Base-by-base conservation (phyloP, 2,113 vertebrate genomes). In the Atractosteus spatula region DNA sequence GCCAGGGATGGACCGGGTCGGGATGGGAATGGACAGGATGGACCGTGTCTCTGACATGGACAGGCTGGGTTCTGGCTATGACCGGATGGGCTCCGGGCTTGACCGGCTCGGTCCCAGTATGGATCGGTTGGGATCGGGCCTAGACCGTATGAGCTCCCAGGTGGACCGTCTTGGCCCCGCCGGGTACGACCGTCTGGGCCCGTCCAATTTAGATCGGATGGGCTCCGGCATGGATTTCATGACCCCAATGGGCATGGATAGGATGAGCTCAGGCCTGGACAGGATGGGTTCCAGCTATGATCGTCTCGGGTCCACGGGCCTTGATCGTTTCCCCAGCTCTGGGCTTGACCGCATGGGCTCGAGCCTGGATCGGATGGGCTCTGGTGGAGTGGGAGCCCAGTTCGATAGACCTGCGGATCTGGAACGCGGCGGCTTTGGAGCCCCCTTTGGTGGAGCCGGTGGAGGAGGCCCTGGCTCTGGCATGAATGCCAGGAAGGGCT, bases 281-380 rank as follows among this genome's bases (percentile, higher is more conserved):
- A 81, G 83, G 41, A 76, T 83, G 73, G 78, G 81, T 42, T 72
- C 80, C 1, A 74, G 67, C 55, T 75, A 89, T 10, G 73, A 92
- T 0, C 90, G 93, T 66, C 91, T 91, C 55, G 91, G 91, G 17
- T 81, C 89, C 3, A 73, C 88, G 0, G 83, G 68, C 14, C 41
- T 64, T 7, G 62, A 64, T 17, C 62, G 41, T 17, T 16, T 64
- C 13, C 47, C 47, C 47, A 91, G 91, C 0, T 88, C 93, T 0
- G 91, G 94, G 41, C 88, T 98, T 55, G 95, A 96, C 76, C 89
- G 91, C 66, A 91, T 93, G 91, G 93, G 91, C 3, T 92, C 95
- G 1, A 92, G 91, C 14, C 94, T 99, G 80, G 96, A 98, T 74
- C 92, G 95, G 7, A 97, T 98, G 95, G 96, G 95, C 79, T 84